phyloP scores from a whole-genome alignment of 2,113 vertebrate species.

The Stomatorhinus ivindoensis region DNA sequence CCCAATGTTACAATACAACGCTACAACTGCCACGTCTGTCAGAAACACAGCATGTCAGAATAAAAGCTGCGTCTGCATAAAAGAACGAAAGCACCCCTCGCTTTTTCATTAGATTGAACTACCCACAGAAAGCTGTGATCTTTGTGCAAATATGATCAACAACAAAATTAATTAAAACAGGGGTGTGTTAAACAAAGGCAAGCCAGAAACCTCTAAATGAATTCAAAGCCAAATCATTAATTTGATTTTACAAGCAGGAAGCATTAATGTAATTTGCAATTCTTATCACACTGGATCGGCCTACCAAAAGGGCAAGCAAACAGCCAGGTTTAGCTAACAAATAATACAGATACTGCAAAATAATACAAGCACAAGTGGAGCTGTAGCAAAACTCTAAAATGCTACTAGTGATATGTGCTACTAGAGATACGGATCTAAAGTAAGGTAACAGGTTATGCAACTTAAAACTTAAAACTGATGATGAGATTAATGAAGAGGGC shows the following conservation, averaged over 20 bases:
- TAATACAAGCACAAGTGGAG: background rate
- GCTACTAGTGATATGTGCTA: background rate
- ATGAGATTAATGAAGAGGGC: background rate
- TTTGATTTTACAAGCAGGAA: background rate
- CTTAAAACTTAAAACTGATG: background rate
- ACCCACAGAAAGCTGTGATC: background rate
- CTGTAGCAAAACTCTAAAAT: background rate
- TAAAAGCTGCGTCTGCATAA: background rate
- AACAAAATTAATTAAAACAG: background rate
- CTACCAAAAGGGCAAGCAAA: background rate
- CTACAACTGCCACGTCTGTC: background rate
- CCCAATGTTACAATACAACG: background rate
- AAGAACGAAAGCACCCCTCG: background rate
- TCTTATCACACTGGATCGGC: background rate
- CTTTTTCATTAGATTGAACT: background rate
- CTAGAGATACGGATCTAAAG: background rate
- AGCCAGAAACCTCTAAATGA: background rate
- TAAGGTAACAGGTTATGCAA: background rate
- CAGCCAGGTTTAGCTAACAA: background rate
- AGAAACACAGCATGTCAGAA: background rate
- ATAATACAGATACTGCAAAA: background rate
- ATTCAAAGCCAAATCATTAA: constrained; percentile 3
- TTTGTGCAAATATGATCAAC: background rate
- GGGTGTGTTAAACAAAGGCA: background rate
- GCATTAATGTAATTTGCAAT: background rate